Base-by-base conservation (phyloP, 2,888 invertebrate genomes). In the Bellardia bayeri region DNA sequence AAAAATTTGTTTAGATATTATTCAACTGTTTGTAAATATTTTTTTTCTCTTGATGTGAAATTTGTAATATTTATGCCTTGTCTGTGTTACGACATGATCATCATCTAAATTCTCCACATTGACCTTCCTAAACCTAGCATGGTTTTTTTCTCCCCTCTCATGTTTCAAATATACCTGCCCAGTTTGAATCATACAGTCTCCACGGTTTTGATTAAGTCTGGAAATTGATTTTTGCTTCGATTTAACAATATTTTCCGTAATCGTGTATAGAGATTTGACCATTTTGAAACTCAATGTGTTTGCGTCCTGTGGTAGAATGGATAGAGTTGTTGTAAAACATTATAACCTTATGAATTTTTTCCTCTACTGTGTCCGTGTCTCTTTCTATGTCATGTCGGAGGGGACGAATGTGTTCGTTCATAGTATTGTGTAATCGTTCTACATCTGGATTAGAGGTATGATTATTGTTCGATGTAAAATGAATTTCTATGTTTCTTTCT, bases 401-500 rank as follows among this genome's bases (percentile, higher is more conserved):
- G 6, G 6, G 37, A 37, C 37, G 37, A 37, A 37, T 37, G 37
- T 37, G 37, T 6, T 37, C 37, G 6, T 37, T 37, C 37, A 37
- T 37, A 37, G 37, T 37, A 37, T 37, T 37, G 6, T 37, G 37
- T 5, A 37, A 6, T 3, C 37, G 37, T 37, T 45, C 42, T 45
- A 45, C 42, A 9, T 45, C 42, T 9, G 42, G 9, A 16, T 89
- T 89, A 4, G 85, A 86, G n/a, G 87, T 87, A 54, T 89, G 86
- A 7, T 84, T 84, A 11, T 68, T 85, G 6, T 30, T 76, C 13
- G 88, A 86, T 0, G 88, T 88, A 45, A 58, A 88, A 45, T 89
- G 88, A 9, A 90, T 58, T 40, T 88, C 71, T 61, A 84, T 80
- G 13, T 88, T 82, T 45, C 68, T 23, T 7, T 82, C 58, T 23